Base-by-base conservation (phyloP, 2,888 invertebrate species). In the Callyntrura sp. region DNA sequence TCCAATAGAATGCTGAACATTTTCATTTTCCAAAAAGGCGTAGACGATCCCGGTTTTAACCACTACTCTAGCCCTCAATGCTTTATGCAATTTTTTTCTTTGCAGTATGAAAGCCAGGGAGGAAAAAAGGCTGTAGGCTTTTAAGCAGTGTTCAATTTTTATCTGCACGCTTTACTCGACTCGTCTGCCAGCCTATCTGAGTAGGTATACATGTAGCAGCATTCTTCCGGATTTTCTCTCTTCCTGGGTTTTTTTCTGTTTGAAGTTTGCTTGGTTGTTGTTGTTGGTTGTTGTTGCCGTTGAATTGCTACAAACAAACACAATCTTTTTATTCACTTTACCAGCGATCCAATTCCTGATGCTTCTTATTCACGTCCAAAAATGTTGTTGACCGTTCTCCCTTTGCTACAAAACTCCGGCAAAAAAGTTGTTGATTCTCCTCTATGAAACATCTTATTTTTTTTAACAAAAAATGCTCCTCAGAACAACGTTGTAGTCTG, bases 141-240 rank as follows among this genome's bases (percentile, higher is more conserved):
- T 78, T 78, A 55, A 78, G 70, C 45, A 45, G 45, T 73, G 45
- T 73, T 73, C 70, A 73, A 73, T 73, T 73, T 73, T 73, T 73
- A 45, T 43, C 20, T 45, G 45, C 45, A 45, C 25, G 62, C 62
- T 62, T 62, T n/a, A 23, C 8, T 2, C 12, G 51, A 60, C 25
- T 25, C 8, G n/a, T 12, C 11, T 23, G 17, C n/a, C n/a, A 20
- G 62, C 62, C n/a, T 70, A 17, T 45, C 43, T 70, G 23, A 8
- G 17, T 17, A 35, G 17, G 45, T 48, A 45, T 6, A 12, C 65
- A 28, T 45, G 23, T 45, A 11, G 35, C n/a, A 45, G 73, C 20
- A 11, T 51, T 78, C 78, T 78, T 57, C 35, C 78, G 55, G 35
- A 35, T 35, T 4, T 2, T 28, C 28, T 78, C 28, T 78, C 55